These are phyloP conservation scores for Monochamus saltuarius DNA, from an alignment of 1,140 invertebrate species.

Conservation along the genomic window DNA sequence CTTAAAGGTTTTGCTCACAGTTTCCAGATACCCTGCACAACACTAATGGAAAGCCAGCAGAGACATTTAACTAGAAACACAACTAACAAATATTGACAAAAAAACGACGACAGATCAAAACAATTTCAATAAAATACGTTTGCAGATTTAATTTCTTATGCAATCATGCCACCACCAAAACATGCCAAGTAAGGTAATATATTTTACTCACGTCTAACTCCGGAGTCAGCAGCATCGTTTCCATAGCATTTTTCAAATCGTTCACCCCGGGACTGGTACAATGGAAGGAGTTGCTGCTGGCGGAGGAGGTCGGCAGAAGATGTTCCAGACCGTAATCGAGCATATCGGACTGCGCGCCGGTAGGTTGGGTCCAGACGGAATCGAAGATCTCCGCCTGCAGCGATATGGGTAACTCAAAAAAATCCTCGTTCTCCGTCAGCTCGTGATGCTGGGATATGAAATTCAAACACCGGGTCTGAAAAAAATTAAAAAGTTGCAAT, in stretches of 20 bases:
- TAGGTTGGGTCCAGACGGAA: slow-evolving; percentile 50
- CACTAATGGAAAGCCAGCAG: too few species aligned
- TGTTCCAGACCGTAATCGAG: slow-evolving; percentile 1
- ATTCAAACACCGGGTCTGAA: slow-evolving; percentile 50
- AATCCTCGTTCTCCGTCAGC: slow-evolving; percentile 63
- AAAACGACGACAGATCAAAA: too few species aligned
- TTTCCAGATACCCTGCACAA: too few species aligned
- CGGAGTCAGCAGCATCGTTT: not conserved
- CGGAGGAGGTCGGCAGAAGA: slow-evolving; percentile 1
- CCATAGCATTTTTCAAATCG: not conserved
- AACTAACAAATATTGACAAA: too few species aligned
- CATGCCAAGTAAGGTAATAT: too few species aligned
- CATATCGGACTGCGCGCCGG: not conserved
- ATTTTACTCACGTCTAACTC: slow-evolving; percentile 5
- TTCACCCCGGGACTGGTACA: not conserved
- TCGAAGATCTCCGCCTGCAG: slow-evolving; percentile 63
- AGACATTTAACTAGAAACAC: too few species aligned
- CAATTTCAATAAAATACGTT: too few species aligned
- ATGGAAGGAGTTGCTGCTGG: not conserved
- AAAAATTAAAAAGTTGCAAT: slow-evolving; percentile 3
- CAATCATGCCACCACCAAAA: too few species aligned
- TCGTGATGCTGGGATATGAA: slow-evolving; percentile 61
- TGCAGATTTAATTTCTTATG: too few species aligned
- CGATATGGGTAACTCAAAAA: slow-evolving; percentile 62
- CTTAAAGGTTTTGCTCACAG: too few species aligned